Percentiles rank a stretch among this genome's conserved stretches.
These are phyloP conservation scores for Synergus itoensis DNA, from an alignment of 2,888 invertebrate genomes.

Conservation along the genomic window DNA sequence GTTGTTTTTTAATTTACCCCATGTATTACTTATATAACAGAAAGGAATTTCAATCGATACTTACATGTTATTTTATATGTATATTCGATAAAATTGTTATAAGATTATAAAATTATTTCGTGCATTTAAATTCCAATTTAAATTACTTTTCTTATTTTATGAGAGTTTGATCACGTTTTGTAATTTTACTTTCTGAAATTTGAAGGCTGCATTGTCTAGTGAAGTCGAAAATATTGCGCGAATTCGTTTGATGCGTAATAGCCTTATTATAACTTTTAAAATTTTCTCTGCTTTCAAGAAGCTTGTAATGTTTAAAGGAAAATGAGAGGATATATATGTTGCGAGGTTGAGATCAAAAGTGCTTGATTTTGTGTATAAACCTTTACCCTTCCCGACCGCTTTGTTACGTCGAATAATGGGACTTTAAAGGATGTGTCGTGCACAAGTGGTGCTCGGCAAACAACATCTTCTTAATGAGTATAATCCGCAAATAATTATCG, in stretches of 20 bases:
- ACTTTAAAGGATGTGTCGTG: constrained; percentile 39
- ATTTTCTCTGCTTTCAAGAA: neutral
- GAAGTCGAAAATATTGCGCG: neutral
- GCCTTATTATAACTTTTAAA: neutral
- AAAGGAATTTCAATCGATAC: too few relatives aligned
- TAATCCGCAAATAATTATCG: constrained; percentile 37
- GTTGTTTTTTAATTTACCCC: too few relatives aligned
- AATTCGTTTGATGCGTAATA: neutral
- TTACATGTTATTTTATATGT: too few relatives aligned
- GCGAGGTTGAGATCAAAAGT: constrained; percentile 38
- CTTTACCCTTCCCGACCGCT: constrained; percentile 25
- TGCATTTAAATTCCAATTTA: neutral
- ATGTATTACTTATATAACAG: too few relatives aligned
- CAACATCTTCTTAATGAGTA: constrained; percentile 41
- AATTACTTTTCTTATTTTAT: too few relatives aligned
- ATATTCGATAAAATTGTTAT: too few relatives aligned
- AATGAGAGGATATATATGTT: constrained; percentile 26
- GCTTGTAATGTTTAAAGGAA: constrained; percentile 6
- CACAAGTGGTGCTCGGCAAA: constrained; percentile 34
- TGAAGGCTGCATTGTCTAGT: neutral
- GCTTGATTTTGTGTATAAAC: constrained; percentile 36
- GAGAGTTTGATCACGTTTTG: neutral
- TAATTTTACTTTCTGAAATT: neutral
- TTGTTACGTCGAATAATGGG: constrained; percentile 39
- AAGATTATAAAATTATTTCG: neutral